phyloP scores from a whole-genome alignment of 2,888 invertebrate species.

The Kuschelorhynchus macadamiae region DNA sequence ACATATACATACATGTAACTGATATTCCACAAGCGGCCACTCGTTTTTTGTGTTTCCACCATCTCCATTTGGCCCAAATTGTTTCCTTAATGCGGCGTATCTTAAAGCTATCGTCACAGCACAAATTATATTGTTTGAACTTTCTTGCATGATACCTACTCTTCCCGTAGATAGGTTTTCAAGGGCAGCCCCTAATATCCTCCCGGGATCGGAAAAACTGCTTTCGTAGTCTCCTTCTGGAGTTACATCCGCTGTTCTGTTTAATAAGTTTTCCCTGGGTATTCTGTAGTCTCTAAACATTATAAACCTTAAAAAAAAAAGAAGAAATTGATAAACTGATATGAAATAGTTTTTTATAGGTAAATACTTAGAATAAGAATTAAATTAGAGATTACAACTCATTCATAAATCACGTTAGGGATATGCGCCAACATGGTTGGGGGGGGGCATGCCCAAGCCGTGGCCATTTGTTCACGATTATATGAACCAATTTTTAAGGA shows the following conservation, averaged over 20 bases:
- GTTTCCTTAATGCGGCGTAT: conserved; percentile 84
- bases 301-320: conserved; percentile 75
- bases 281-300: conserved; percentile 91
- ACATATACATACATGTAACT: conserved; percentile 83
- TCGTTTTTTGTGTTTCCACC: conserved; percentile 70
- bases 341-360: too few species aligned
- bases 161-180: conserved; percentile 90
- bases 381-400: too few species aligned
- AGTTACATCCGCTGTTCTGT: conserved; percentile 91
- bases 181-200: conserved; percentile 86
- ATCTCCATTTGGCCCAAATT: conserved; percentile 75
- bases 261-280: conserved; percentile 86
- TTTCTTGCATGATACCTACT: conserved; percentile 80
- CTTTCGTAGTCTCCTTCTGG: conserved; percentile 90
- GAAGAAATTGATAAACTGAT: too few species aligned
- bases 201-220: conserved; percentile 90
- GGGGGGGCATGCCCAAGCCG: too few species aligned
- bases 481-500: too few species aligned
- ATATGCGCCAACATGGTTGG: too few species aligned
- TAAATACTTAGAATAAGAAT: too few species aligned
- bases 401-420: too few species aligned
- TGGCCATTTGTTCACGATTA: too few species aligned
- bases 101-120: conserved; percentile 83
- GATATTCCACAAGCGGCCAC: conserved; percentile 86
- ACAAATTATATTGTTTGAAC: conserved; percentile 78